Percentiles rank a stretch among this genome's conserved stretches.
Conservation (phyloP, 2,113 vertebrate species). For the Agelaius tricolor region DNA sequence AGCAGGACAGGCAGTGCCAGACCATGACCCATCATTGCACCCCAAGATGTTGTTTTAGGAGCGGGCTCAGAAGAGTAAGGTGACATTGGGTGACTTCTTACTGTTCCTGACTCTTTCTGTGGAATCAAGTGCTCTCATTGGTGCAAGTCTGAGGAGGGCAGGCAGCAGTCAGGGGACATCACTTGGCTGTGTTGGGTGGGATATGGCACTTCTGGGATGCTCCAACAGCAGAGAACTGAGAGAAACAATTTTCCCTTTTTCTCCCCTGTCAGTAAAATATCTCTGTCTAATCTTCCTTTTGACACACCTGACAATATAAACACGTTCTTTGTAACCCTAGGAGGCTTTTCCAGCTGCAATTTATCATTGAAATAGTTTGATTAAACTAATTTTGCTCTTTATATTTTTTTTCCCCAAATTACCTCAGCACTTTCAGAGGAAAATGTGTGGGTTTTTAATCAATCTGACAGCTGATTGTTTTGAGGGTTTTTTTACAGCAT, state of each 20-base stretch:
- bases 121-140: not conserved
- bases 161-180: not conserved
- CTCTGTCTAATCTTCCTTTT: not conserved
- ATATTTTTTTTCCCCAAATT: constrained; percentile 32
- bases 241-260: not conserved
- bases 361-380: constrained; percentile 31
- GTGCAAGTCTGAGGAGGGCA: not conserved
- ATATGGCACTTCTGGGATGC: not conserved
- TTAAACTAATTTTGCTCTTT: constrained; percentile 45
- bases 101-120: not conserved
- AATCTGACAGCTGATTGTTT: constrained; percentile 54
- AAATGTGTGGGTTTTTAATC: not conserved
- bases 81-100: not conserved
- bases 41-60: not conserved
- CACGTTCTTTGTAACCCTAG: not conserved
- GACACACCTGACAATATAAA: constrained; percentile 17
- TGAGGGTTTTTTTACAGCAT: not conserved
- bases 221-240: not conserved
- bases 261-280: not conserved
- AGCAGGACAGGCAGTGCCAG: not conserved
- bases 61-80: not conserved
- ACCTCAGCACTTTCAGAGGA: not conserved
- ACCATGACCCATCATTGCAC: not conserved
- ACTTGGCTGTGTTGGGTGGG: fast-evolving
- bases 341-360: not conserved